These are phyloP conservation scores for Chrysina gloriosa DNA, from an alignment of 2,888 invertebrate species.

Conservation along the genomic window DNA sequence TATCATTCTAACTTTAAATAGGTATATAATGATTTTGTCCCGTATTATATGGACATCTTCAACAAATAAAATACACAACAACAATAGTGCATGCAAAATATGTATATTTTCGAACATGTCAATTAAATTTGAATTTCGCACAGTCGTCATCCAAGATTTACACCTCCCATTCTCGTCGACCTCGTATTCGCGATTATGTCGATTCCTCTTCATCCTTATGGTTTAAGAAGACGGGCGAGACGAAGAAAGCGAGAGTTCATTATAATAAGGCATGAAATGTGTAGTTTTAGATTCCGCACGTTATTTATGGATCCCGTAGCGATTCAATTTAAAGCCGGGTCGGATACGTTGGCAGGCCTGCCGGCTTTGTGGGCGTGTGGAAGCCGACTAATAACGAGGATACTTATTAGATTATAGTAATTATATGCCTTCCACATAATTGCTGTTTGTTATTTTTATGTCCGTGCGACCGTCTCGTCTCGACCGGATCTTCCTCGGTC, in stretches of 20 bases:
- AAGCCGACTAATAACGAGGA: constrained; percentile 60
- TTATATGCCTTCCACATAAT: constrained; percentile 52
- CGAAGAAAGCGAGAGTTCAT: constrained; percentile 46
- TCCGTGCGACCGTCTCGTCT: neutral
- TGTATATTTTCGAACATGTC: no score
- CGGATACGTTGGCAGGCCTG: constrained; percentile 46
- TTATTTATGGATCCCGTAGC: constrained; percentile 64
- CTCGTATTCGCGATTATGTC: no score
- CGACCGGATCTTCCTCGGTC: no score
- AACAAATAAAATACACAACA: no score
- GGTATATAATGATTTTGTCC: no score
- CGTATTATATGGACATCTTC: no score
- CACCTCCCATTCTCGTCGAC: no score
- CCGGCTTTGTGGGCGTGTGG: constrained; percentile 61
- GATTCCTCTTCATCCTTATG: neutral
- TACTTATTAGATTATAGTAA: constrained; percentile 64
- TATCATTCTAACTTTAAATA: no score
- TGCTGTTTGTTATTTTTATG: constrained; percentile 43
- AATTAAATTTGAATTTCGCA: no score
- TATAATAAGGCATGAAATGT: constrained; percentile 61
- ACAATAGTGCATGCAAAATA: no score
- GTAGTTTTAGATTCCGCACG: constrained; percentile 63
- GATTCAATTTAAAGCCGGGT: constrained; percentile 61
- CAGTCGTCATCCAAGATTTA: no score
- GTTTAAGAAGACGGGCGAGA: neutral